Evolutionary conservation across 2,797 vertebrate genomes (phyloP), one percentile per base, ranked within the genome.

Genomic region (Scleropages formosus): DNA sequence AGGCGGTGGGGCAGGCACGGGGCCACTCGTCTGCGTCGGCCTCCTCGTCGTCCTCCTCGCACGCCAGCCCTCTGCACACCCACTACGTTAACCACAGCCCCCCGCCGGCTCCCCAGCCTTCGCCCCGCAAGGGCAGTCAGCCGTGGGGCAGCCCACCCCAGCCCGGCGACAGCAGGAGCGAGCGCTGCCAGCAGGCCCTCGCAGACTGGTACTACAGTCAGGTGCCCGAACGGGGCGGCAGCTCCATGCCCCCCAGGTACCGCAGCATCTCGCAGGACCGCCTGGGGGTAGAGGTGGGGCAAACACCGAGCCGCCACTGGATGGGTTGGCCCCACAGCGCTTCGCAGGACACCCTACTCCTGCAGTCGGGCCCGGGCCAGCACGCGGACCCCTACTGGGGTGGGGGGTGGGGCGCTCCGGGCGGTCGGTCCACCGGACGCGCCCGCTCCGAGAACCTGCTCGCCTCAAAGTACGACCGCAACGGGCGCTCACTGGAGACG

Each of bases 141-240:
- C 85, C 84, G 59, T 89, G 82, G 85, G 82, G 77, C 66, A 88
- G 88, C 12, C 77, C 63, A 0, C 79, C 82, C 39, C 64, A 78
- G 62, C 27, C 75, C 80, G 80, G 74, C 81, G 80, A 20, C 3
- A 87, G 90, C 46, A 92, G 86, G 53, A 89, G 71, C 60, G 94
- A 94, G 71, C 93, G 89, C 81, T 93, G 94, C 83, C 96, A 97
- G 74, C 95, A 95, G 88, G 96, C 96, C 8, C 91, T 98, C 79
- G 93, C 93, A 0, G 92, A 95, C 80, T 98, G 97, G 97, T 95
- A 95, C 88, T 93, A 94, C 73, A 95, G 87, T 89, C 97, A 95
- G 85, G 87, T 90, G 63, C 89, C 89, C 0, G 90, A 91, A 76
- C 87, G 82, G 26, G 81, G 94, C 0, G 91, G 89, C 31, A 91